Percentiles rank a stretch among this genome's conserved stretches.
Evolutionary conservation across 1,140 invertebrate genomes (phyloP).

Genomic region (Plectrocnemia conspersa): DNA sequence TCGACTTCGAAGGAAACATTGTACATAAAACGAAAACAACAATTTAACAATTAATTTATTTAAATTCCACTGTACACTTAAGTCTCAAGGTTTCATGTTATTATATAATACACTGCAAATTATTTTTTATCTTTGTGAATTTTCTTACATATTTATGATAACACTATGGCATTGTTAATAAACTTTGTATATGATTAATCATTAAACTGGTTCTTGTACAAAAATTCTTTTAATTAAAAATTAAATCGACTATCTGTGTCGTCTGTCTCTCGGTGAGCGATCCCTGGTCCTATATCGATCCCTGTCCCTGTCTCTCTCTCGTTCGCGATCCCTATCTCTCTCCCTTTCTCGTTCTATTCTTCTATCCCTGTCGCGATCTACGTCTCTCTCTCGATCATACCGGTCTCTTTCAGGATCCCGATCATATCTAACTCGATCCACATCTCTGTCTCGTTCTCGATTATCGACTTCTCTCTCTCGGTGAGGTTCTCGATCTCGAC

Average conservation of each 20-base stretch:
- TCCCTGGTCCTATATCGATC: constrained; percentile 42
- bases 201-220: no score
- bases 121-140: no score
- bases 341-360: constrained; percentile 33
- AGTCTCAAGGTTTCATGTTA: no score
- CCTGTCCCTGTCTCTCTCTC: constrained; percentile 41
- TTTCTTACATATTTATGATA: not conserved
- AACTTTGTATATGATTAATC: no score
- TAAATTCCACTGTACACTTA: no score
- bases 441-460: constrained; percentile 32
- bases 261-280: constrained; percentile 20
- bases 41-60: constrained; percentile 3
- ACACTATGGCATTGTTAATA: no score
- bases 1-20: not conserved
- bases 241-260: constrained; percentile 19
- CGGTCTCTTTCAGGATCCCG: constrained; percentile 29
- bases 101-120: no score
- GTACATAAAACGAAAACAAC: not conserved
- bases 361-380: constrained; percentile 41
- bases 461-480: constrained; percentile 5
- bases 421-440: not conserved
- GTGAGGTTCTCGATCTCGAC: constrained; percentile 4
- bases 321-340: constrained; percentile 39
- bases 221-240: constrained; percentile 6
- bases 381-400: constrained; percentile 33